These are phyloP conservation scores for Cromileptes altivelis DNA, from an alignment of 2,113 vertebrate species.

Conservation along the genomic window DNA sequence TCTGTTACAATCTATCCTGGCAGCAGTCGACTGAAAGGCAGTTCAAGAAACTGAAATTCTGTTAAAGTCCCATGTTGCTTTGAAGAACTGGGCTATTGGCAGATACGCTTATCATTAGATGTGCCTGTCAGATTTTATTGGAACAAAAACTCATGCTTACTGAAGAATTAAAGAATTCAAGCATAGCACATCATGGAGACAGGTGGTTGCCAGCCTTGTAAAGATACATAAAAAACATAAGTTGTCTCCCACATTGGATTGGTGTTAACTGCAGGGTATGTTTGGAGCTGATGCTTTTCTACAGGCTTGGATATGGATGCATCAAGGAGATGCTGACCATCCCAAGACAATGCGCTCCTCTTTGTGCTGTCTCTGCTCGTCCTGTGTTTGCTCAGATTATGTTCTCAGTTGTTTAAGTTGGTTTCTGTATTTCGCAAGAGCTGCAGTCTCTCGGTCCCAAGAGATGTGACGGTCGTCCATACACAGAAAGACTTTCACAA, in stretches of 20 bases:
- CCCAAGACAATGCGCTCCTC: neutral
- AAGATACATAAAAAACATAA: slow-evolving; percentile 65
- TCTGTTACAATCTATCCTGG: slow-evolving; percentile 55
- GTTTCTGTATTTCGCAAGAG: slow-evolving; percentile 48
- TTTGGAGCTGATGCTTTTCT: slow-evolving; percentile 36
- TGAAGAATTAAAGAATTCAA: slow-evolving; percentile 60
- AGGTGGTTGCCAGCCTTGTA: slow-evolving; percentile 58
- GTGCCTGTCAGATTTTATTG: slow-evolving; percentile 73
- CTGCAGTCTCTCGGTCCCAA: slow-evolving; percentile 48
- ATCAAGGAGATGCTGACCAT: slow-evolving; percentile 20
- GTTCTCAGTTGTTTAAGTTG: slow-evolving; percentile 17
- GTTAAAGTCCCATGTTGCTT: slow-evolving; percentile 54
- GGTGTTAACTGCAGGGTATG: slow-evolving; percentile 51
- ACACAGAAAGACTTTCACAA: slow-evolving; percentile 63
- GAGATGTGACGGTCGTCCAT: slow-evolving; percentile 48
- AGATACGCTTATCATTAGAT: slow-evolving; percentile 69
- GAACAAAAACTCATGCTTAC: slow-evolving; percentile 58
- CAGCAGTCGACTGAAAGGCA: slow-evolving; percentile 47
- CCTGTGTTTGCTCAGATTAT: slow-evolving; percentile 31
- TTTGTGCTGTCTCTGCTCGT: slow-evolving; percentile 17
- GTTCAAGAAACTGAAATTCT: slow-evolving; percentile 61
- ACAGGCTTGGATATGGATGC: slow-evolving; percentile 14
- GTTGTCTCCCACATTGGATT: slow-evolving; percentile 59
- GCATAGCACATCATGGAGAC: slow-evolving; percentile 48
- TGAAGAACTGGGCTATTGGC: slow-evolving; percentile 72